Evolutionary conservation across 2,888 invertebrate genomes (phyloP).

Genomic region (Drosophila parthenogenetica): DNA sequence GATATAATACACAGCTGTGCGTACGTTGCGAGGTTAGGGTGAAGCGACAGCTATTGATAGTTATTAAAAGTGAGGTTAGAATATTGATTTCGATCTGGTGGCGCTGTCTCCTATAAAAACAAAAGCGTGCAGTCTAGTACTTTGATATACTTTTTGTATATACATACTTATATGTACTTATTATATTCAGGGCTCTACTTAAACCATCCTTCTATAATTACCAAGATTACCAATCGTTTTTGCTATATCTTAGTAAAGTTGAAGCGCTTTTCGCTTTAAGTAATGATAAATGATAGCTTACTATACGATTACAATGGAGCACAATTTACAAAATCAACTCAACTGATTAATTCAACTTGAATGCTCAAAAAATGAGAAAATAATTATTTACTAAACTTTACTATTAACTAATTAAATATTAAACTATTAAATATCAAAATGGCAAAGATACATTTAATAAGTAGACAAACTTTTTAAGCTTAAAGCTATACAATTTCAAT

Average conservation of each 20-base stretch:
- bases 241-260: slow-evolving; percentile 26
- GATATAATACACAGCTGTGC: slow-evolving; percentile 29
- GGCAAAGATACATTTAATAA: slow-evolving; percentile 40
- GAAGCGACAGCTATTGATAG: slow-evolving; percentile 1
- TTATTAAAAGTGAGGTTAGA: slow-evolving; percentile 13
- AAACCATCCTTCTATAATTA: slow-evolving; percentile 48
- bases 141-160: slow-evolving; percentile 54
- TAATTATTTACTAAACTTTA: slow-evolving; percentile 6
- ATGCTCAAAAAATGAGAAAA: slow-evolving; percentile 55
- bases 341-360: slow-evolving; percentile 30
- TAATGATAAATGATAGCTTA: slow-evolving; percentile 12
- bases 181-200: slow-evolving; percentile 18
- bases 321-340: slow-evolving; percentile 41
- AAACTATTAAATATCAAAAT: slow-evolving; percentile 13
- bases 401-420: slow-evolving; percentile 4
- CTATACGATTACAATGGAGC: slow-evolving; percentile 25
- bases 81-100: slow-evolving; percentile 7
- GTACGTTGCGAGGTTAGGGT: slow-evolving; percentile 11
- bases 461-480: slow-evolving; percentile 49
- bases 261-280: slow-evolving; percentile 49
- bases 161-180: slow-evolving; percentile 17
- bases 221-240: slow-evolving; percentile 38
- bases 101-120: slow-evolving; percentile 14
- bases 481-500: slow-evolving; percentile 38
- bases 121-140: slow-evolving; percentile 33